phyloP scores from a whole-genome alignment of 1,140 invertebrate genomes.

The Myzus persicae region DNA sequence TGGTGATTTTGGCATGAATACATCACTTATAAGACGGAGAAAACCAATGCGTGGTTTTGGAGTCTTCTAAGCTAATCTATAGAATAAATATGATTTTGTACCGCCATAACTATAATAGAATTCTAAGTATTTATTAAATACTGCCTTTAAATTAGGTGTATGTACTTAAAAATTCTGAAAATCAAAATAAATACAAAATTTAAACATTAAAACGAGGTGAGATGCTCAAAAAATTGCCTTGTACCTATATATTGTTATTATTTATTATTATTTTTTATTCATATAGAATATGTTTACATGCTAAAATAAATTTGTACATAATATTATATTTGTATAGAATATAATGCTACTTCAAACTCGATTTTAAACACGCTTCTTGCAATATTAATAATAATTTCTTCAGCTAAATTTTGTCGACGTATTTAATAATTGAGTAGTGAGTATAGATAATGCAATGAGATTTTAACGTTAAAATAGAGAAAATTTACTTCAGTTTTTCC shows the following conservation, averaged over 20 bases:
- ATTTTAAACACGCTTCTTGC: not conserved
- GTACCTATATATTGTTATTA: not conserved
- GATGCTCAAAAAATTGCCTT: not conserved
- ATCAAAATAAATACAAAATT: not conserved
- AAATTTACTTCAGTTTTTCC: not conserved
- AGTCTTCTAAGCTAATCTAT: not conserved
- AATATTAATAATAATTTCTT: not conserved
- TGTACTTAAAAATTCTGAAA: not conserved
- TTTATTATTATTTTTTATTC: not conserved
- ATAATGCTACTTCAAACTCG: no score
- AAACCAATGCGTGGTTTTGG: not conserved
- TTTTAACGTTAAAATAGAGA: not conserved
- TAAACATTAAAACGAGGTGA: not conserved
- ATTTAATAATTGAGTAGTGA: not conserved
- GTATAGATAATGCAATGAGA: not conserved
- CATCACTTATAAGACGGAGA: not conserved
- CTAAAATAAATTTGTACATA: not conserved
- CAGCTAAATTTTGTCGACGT: not conserved
- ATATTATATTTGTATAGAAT: no score
- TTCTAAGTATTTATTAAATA: not conserved
- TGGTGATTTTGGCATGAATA: no score
- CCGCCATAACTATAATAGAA: not conserved
- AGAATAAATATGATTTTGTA: not conserved
- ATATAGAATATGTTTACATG: not conserved
- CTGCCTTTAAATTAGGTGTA: not conserved